Conservation (phyloP, 2,113 vertebrate genomes). For the Condylura cristata region DNA sequence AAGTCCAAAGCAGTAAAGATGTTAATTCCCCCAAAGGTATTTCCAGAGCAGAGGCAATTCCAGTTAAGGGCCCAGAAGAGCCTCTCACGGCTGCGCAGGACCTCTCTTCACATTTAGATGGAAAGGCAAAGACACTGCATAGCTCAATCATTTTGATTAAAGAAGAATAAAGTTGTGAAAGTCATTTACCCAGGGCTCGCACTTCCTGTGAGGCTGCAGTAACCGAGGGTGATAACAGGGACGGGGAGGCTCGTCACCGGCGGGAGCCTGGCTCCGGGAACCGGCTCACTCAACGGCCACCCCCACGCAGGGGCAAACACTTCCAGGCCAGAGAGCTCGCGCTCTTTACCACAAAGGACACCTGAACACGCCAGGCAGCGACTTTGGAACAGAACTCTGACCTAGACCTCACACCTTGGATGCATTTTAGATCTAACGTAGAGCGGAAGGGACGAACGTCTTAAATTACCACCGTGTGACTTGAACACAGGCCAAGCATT, state of each 20-base stretch:
- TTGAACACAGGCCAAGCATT: background rate
- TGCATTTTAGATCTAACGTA: background rate
- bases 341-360: background rate
- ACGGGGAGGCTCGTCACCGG: too few species aligned
- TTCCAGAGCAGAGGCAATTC: background rate
- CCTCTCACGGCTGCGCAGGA: background rate
- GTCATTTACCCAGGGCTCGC: background rate
- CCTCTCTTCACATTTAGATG: background rate
- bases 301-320: background rate
- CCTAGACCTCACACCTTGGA: background rate
- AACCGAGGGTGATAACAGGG: too few species aligned
- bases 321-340: background rate
- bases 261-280: background rate
- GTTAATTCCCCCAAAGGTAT: background rate
- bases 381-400: background rate
- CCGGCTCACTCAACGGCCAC: background rate
- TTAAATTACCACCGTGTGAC: background rate
- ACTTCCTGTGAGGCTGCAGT: background rate
- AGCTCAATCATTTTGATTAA: background rate
- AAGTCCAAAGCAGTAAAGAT: background rate
- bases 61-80: background rate
- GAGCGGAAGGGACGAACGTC: background rate
- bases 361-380: background rate
- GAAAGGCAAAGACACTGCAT: background rate
- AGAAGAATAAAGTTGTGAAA: background rate